phyloP scores from a whole-genome alignment of 2,888 invertebrate species.

The Crossocerus cetratus region DNA sequence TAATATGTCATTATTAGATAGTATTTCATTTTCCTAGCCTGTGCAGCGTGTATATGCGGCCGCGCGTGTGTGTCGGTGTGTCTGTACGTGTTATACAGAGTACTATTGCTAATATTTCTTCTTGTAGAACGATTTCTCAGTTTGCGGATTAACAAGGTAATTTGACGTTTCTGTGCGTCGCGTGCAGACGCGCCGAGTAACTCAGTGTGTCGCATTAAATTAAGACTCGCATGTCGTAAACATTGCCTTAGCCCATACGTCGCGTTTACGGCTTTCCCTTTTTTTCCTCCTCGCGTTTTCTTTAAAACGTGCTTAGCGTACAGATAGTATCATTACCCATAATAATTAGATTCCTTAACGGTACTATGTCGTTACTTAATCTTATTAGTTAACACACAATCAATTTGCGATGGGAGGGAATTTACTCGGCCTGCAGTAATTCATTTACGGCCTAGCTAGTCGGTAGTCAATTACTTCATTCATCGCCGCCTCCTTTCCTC shows the following conservation, averaged over 20 bases:
- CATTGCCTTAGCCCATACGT: conserved; percentile 63
- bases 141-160: conserved; percentile 70
- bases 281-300: too few species aligned
- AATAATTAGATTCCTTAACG: conserved; percentile 72
- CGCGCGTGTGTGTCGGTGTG: conserved; percentile 61
- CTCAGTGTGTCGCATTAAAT: conserved; percentile 69
- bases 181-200: conserved; percentile 71
- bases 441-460: conserved; percentile 67
- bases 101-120: conserved; percentile 70
- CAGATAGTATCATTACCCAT: conserved; percentile 68
- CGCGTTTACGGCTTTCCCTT: conserved; percentile 59
- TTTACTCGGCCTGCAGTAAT: conserved; percentile 69
- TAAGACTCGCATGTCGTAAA: conserved; percentile 50
- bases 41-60: conserved; percentile 76
- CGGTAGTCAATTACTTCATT: conserved; percentile 64
- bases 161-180: conserved; percentile 75
- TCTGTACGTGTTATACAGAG: conserved; percentile 38
- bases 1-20: conserved; percentile 69
- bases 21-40: conserved; percentile 75
- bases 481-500: conserved; percentile 43
- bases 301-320: conserved; percentile 72
- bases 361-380: conserved; percentile 70
- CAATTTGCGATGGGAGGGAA: conserved; percentile 74
- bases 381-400: conserved; percentile 76
- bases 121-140: conserved; percentile 65